These are phyloP conservation scores for Cyrtodaria siliqua DNA, from an alignment of 2,888 invertebrate species.

Conservation along the genomic window DNA sequence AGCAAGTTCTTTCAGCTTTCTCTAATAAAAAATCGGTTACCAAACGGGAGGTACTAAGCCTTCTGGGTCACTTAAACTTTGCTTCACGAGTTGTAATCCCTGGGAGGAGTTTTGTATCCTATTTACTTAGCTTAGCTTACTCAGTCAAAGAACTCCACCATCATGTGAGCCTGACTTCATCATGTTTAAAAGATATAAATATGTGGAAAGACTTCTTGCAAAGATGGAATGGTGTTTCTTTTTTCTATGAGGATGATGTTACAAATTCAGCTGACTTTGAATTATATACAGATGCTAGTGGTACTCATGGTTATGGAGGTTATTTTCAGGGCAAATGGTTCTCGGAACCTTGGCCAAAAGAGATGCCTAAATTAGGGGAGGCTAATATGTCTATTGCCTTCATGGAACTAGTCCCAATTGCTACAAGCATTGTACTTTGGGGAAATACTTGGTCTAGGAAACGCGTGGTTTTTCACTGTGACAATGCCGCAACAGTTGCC, in stretches of 20 bases:
- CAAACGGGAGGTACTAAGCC: conserved; percentile 29
- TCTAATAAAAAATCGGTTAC: conserved; percentile 6
- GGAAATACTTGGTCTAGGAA: not conserved
- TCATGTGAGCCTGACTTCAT: conserved; percentile 24
- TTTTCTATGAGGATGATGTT: conserved; percentile 38
- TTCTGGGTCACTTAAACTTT: conserved; percentile 39
- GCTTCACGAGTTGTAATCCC: conserved; percentile 32
- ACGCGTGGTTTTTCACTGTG: conserved; percentile 6
- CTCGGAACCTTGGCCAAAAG: conserved; percentile 31
- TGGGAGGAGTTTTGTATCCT: conserved; percentile 39
- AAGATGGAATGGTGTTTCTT: conserved; percentile 50
- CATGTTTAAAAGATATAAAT: conserved; percentile 23
- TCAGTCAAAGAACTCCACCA: conserved; percentile 35
- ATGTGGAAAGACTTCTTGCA: conserved; percentile 42
- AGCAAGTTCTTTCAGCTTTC: not conserved
- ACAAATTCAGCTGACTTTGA: conserved; percentile 32
- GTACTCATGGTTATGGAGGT: conserved; percentile 14
- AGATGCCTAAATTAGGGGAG: conserved; percentile 1
- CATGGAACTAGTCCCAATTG: conserved; percentile 10
- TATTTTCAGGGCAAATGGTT: conserved; percentile 42
- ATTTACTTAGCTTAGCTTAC: conserved; percentile 26
- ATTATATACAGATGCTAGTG: conserved; percentile 36
- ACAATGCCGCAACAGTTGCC: conserved; percentile 3
- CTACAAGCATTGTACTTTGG: conserved; percentile 2
- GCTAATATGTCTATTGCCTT: conserved; percentile 1